phyloP scores from a whole-genome alignment of 2,797 vertebrate species.

The Scyliorhinus canicula region DNA sequence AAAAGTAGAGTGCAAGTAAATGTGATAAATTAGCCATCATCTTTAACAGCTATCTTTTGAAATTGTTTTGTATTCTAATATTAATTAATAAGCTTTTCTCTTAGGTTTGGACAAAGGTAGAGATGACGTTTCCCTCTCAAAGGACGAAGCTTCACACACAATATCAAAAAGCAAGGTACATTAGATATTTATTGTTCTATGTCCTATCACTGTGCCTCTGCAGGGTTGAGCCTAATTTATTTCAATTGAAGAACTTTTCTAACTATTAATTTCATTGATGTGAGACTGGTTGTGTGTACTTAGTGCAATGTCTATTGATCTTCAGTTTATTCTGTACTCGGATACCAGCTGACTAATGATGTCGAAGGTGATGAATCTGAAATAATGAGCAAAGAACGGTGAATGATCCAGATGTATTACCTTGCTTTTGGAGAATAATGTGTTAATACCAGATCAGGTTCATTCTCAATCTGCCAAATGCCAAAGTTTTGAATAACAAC shows the following conservation, averaged over 20 bases:
- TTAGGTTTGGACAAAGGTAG: conserved; percentile 87
- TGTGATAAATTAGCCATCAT: not conserved
- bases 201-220: not conserved
- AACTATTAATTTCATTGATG: not conserved
- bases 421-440: not conserved
- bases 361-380: not conserved
- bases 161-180: conserved; percentile 98
- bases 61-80: conserved; percentile 41
- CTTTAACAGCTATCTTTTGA: conserved; percentile 39
- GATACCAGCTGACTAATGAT: not conserved
- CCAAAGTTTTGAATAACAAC: not conserved
- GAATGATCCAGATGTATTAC: not conserved
- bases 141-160: conserved; percentile 78
- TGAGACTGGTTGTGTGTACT: not conserved
- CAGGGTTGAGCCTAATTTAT: not conserved
- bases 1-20: not conserved
- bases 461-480: not conserved
- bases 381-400: not conserved
- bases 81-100: conserved; percentile 41
- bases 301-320: not conserved
- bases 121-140: conserved; percentile 78
- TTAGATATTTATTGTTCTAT: not conserved
- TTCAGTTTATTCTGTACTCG: not conserved
- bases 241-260: not conserved
- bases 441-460: not conserved